A percentile compares a stretch with the other conserved stretches of the same genome.
These are phyloP conservation scores for Netelia fuscicornis DNA, from an alignment of 2,888 invertebrate species.

Conservation along the genomic window DNA sequence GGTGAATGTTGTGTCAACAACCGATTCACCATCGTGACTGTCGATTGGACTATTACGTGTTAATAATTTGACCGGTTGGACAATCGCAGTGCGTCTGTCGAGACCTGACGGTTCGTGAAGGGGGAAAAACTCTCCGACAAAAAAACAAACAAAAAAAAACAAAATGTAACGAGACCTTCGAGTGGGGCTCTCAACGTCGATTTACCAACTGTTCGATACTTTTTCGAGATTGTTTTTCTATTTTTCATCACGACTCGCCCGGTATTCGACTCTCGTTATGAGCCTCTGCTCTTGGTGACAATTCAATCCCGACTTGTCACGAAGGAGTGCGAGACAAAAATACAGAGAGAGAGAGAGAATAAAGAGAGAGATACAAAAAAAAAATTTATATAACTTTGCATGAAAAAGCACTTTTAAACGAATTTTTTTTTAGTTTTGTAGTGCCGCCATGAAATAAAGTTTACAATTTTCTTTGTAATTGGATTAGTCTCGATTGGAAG, in stretches of 20 bases:
- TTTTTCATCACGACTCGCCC: constrained; percentile 11
- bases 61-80: constrained; percentile 62
- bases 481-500: constrained; percentile 52
- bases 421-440: constrained; percentile 80
- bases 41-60: constrained; percentile 70
- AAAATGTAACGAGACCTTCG: neutral
- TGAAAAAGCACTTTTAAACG: constrained; percentile 76
- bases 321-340: constrained; percentile 59
- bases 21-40: constrained; percentile 66
- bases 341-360: constrained; percentile 54
- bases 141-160: neutral
- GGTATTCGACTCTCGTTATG: constrained; percentile 60
- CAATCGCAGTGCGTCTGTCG: constrained; percentile 60
- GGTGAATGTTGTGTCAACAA: constrained; percentile 45
- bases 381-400: constrained; percentile 76
- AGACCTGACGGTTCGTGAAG: constrained; percentile 22
- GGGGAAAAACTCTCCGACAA: too few species aligned
- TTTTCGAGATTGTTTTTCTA: neutral
- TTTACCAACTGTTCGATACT: constrained; percentile 38
- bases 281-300: constrained; percentile 69
- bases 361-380: constrained; percentile 47
- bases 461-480: constrained; percentile 78
- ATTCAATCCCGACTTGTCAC: constrained; percentile 72
- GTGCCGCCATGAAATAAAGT: constrained; percentile 79
- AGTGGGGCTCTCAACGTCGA: neutral